A percentile compares a stretch with the other conserved stretches of the same genome.
Evolutionary conservation across 1,140 invertebrate genomes (phyloP).

Genomic region (Lucilia sericata): DNA sequence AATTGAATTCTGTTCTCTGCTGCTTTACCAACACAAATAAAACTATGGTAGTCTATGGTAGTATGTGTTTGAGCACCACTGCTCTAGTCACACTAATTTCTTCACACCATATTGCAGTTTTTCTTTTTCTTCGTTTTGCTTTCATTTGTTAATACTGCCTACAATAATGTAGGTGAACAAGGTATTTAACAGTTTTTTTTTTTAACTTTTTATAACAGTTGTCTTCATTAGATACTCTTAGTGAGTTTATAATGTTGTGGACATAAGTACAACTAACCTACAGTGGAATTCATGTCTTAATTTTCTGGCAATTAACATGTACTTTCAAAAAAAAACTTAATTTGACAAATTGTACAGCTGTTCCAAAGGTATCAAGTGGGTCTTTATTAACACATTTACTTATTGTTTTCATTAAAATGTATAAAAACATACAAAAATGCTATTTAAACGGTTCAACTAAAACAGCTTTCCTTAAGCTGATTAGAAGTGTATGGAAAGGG

Average conservation of each 20-base stretch:
- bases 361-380: background rate
- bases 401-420: background rate
- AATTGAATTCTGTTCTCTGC: too few relatives aligned
- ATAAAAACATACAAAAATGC: background rate
- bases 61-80: too few relatives aligned
- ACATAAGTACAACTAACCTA: background rate
- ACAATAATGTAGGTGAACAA: constrained; percentile 3
- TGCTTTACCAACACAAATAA: too few relatives aligned
- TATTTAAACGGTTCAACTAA: background rate
- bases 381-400: background rate
- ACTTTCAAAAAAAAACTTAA: background rate
- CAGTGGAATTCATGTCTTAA: background rate
- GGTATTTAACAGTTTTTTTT: constrained; percentile 2
- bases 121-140: background rate
- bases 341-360: constrained; percentile 10
- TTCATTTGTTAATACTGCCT: background rate
- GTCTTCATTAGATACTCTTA: background rate
- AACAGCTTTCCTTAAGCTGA: background rate
- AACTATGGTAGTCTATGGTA: too few relatives aligned
- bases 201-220: background rate
- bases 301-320: background rate
- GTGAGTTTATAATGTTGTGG: background rate
- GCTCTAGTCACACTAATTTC: background rate
- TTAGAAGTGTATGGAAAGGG: background rate
- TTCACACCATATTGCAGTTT: background rate